phyloP scores from a whole-genome alignment of 2,797 vertebrate species.

The Rhinophrynus dorsalis region DNA sequence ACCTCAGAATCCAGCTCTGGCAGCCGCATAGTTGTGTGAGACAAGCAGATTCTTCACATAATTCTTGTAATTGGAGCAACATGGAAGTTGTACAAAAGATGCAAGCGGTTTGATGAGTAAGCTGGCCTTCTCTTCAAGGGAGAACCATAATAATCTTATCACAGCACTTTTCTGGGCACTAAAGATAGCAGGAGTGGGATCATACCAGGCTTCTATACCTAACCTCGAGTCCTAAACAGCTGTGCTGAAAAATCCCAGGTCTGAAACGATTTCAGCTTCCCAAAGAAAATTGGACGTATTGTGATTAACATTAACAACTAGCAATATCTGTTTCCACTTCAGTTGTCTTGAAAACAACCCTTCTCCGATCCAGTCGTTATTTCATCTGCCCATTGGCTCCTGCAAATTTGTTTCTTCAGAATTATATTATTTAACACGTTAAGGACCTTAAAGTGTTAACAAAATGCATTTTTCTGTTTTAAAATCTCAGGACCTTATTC shows the following conservation, averaged over 20 bases:
- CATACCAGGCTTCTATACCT: background rate
- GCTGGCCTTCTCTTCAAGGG: background rate
- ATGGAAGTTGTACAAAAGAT: slow-evolving; percentile 6
- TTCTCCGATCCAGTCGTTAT: background rate
- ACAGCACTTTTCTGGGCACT: background rate
- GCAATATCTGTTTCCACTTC: background rate
- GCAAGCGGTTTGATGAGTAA: background rate
- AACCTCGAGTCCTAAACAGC: background rate
- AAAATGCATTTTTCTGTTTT: too few species aligned
- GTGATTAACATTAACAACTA: background rate
- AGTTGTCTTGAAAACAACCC: background rate
- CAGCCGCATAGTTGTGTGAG: slow-evolving; percentile 12
- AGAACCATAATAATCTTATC: background rate
- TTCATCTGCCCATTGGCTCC: background rate
- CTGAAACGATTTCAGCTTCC: background rate
- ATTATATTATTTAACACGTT: too few species aligned
- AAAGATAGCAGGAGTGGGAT: background rate
- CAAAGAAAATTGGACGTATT: slow-evolving; percentile 15
- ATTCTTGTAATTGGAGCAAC: slow-evolving; percentile 42
- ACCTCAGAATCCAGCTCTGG: slow-evolving; percentile 16
- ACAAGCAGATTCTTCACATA: slow-evolving; percentile 37
- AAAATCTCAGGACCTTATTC: too few species aligned
- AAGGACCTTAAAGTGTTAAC: too few species aligned
- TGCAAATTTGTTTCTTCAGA: too few species aligned
- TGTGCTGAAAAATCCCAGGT: background rate